These are phyloP conservation scores for Contarinia nasturtii DNA, from an alignment of 1,140 invertebrate genomes.

Conservation along the genomic window DNA sequence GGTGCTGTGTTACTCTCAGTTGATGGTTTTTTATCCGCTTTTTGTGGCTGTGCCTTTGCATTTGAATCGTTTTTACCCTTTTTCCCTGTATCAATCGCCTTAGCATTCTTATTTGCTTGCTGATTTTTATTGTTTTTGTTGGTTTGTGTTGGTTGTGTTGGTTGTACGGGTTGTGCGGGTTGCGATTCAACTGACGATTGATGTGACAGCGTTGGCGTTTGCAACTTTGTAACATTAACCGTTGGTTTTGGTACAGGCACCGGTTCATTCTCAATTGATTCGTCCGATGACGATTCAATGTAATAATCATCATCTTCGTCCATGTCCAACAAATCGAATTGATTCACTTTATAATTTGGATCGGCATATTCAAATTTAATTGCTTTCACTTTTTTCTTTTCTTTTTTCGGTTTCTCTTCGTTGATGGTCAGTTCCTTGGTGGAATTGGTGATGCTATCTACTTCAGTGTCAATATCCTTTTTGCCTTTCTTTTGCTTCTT, in stretches of 20 bases:
- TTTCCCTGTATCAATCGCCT: too few species aligned
- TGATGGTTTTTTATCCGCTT: too few species aligned
- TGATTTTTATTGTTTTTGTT: too few species aligned
- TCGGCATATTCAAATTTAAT: background rate
- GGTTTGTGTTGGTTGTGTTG: too few species aligned
- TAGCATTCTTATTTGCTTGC: too few species aligned
- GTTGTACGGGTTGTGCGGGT: too few species aligned
- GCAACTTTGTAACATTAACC: too few species aligned
- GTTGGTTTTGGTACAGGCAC: background rate
- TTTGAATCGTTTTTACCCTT: too few species aligned
- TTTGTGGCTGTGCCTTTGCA: too few species aligned
- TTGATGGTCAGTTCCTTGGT: background rate
- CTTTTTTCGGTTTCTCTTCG: background rate
- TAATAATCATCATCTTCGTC: slow-evolving; percentile 1
- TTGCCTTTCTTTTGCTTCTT: background rate
- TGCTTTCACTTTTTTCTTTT: background rate
- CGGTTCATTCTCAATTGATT: background rate
- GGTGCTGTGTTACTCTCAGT: too few species aligned
- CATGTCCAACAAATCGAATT: background rate
- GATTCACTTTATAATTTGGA: slow-evolving; percentile 1
- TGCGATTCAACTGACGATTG: too few species aligned
- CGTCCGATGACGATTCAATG: background rate
- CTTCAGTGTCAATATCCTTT: background rate
- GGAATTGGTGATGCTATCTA: background rate
- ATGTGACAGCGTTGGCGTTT: too few species aligned